Conservation (phyloP, 2,113 vertebrate species). For the Pandion haliaetus region DNA sequence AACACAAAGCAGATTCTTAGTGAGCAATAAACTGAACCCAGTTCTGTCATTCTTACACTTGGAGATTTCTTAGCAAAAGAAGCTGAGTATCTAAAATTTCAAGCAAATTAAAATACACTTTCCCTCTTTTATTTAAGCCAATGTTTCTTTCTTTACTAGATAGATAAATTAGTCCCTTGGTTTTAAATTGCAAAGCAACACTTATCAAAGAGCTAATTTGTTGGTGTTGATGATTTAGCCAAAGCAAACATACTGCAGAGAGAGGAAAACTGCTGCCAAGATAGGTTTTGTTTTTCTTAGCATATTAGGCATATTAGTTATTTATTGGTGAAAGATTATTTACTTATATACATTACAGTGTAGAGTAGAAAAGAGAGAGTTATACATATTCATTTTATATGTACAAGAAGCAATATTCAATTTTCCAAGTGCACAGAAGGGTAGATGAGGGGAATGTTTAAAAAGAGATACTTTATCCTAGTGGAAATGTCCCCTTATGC, state of each 20-base stretch:
- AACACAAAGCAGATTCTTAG: background rate
- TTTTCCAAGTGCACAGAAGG: background rate
- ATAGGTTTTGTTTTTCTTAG: background rate
- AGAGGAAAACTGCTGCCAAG: background rate
- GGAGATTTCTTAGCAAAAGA: background rate
- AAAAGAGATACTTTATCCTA: background rate
- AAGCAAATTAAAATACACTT: background rate
- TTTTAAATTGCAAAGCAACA: background rate
- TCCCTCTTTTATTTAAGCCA: background rate
- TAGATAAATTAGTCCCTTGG: background rate
- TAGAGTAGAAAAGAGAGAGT: background rate
- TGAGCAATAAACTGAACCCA: background rate
- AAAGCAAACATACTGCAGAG: background rate
- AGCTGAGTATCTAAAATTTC: background rate
- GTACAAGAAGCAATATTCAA: background rate
- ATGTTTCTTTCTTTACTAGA: background rate
- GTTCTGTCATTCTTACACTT: background rate
- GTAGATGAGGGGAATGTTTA: background rate
- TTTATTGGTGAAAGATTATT: background rate
- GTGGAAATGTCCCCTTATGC: fast-evolving
- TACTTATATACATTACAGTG: background rate
- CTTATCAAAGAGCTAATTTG: background rate
- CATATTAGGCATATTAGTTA: background rate
- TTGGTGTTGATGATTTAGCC: background rate
- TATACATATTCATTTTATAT: background rate